Percentiles rank a stretch among this genome's conserved stretches.
These are phyloP conservation scores for Clusia tigrina DNA, from an alignment of 2,888 invertebrate genomes.

Conservation along the genomic window DNA sequence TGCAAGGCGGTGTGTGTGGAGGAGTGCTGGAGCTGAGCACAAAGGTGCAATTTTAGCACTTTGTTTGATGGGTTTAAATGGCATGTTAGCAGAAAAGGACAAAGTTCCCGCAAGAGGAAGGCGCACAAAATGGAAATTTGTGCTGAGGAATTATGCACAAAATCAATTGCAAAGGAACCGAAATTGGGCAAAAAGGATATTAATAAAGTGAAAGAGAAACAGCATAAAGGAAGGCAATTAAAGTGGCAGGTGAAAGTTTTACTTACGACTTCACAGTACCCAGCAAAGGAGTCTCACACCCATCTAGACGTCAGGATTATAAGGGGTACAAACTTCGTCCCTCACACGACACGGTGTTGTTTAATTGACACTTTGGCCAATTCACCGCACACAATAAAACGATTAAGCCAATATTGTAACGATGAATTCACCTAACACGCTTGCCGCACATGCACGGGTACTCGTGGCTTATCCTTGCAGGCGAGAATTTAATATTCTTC, in stretches of 20 bases:
- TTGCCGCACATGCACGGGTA: not conserved
- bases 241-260: too few species aligned
- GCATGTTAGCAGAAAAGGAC: not conserved
- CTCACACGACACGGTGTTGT: slow-evolving; percentile 13
- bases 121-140: not conserved
- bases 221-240: slow-evolving; percentile 36
- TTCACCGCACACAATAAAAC: slow-evolving; percentile 25
- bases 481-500: slow-evolving; percentile 18
- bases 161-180: not conserved
- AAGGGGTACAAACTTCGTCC: not conserved
- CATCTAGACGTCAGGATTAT: slow-evolving; percentile 24
- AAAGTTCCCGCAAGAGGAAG: not conserved
- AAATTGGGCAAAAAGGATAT: not conserved
- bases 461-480: not conserved
- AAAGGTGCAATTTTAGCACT: slow-evolving; percentile 6
- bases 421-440: not conserved
- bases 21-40: not conserved
- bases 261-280: too few species aligned
- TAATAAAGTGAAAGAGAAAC: not conserved
- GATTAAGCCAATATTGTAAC: slow-evolving; percentile 5
- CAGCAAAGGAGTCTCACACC: slow-evolving; percentile 36
- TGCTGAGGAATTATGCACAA: not conserved
- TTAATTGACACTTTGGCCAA: slow-evolving; percentile 42
- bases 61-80: not conserved
- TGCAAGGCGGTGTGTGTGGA: too few species aligned